A percentile compares a stretch with the other conserved stretches of the same genome.
Conservation (phyloP, 2,797 vertebrate genomes). For the Poecilia picta region DNA sequence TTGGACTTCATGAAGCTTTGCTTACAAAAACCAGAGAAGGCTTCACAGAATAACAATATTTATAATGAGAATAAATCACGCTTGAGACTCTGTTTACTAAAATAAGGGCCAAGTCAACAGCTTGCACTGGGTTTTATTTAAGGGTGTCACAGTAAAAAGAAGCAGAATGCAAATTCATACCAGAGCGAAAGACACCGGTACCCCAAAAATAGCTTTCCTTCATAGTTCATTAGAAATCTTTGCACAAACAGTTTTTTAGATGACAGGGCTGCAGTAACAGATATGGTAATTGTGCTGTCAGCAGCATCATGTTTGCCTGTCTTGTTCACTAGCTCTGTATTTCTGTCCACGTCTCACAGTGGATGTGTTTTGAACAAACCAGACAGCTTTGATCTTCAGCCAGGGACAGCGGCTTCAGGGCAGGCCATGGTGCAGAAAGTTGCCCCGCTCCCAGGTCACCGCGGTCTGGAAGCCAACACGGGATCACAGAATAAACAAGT, state of each 20-base stretch:
- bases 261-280: constrained; percentile 6
- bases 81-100: not conserved
- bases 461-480: constrained; percentile 63
- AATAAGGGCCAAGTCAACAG: not conserved
- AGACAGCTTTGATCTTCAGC: constrained; percentile 66
- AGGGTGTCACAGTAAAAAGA: not conserved
- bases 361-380: constrained; percentile 41
- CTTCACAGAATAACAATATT: not conserved
- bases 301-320: constrained; percentile 9
- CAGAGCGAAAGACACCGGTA: not conserved
- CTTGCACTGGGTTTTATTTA: not conserved
- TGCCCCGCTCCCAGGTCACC: constrained; percentile 66
- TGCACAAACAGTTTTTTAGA: not conserved
- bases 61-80: not conserved
- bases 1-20: not conserved
- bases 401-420: constrained; percentile 54
- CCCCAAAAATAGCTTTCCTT: constrained; percentile 5
- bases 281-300: constrained; percentile 25
- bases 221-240: constrained; percentile 31
- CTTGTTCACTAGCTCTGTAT: constrained; percentile 27
- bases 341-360: constrained; percentile 11
- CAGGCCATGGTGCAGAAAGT: constrained; percentile 56
- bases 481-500: constrained; percentile 66
- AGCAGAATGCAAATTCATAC: not conserved
- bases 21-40: not conserved